Evolutionary conservation across 2,888 invertebrate species (phyloP), one percentile per base, ranked within the genome.

Genomic region (Acrocyrtus sp.): DNA sequence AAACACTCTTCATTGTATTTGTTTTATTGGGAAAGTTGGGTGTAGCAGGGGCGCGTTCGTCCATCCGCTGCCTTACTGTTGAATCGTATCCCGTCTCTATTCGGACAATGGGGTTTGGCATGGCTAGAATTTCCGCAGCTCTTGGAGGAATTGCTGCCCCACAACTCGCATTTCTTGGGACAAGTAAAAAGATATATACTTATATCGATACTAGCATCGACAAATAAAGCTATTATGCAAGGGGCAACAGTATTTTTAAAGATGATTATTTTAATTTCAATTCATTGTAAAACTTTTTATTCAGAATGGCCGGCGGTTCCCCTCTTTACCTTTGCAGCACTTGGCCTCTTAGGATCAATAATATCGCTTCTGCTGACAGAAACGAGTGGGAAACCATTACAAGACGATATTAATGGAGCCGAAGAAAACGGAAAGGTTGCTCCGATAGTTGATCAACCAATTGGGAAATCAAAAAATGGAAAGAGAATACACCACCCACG

Each of bases 21-120:
- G 66, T 78, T 47, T 56, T 78, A 5, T 34, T 78, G 24, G 78
- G 78, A 26, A 78, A 78, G 19, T 21, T 78, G 22, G 74, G 75
- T 17, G 76, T 76, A 8, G 78, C 78, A 19, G 78, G 74, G 5
- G 75, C 74, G 1, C 43, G 78, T 15, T 72, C 72, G 10, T 41
- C 73, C 0, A 60, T 73, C 17, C 34, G 73, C 21, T 48, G 43
- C 5, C 39, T 70, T 6, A 76, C 73, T 3, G 73, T 73, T 24
- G 70, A 74, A 51, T 72, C 72, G 6, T 74, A 76, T 39, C 76
- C 75, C 0, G 66, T 78, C 12, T 68, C 76, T 2, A 74, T 76
- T 29, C 50, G 78, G 10, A 78, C 76, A 0, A 78, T 78, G 76
- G 78, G 78, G 12, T 76, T 78, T 51, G 78, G 78, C 0, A 58